Percentiles rank a stretch among this genome's conserved stretches.
phyloP scores from a whole-genome alignment of 2,797 vertebrate genomes.

The Chrysocyon brachyurus region DNA sequence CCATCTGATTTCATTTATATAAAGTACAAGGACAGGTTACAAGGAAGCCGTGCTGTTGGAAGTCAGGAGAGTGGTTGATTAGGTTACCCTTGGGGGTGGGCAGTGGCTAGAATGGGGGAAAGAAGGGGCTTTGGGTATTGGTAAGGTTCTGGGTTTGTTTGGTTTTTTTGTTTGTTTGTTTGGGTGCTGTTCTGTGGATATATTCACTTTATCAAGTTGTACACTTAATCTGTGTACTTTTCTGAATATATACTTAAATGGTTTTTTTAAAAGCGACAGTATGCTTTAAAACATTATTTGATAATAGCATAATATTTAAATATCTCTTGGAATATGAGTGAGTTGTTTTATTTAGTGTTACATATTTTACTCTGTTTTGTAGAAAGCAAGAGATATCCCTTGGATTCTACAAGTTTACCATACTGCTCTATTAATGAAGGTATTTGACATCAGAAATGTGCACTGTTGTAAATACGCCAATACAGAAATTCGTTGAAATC shows the following conservation, averaged over 20 bases:
- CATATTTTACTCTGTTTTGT: conserved; percentile 81
- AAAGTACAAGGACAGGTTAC: background rate
- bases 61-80: background rate
- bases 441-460: conserved; percentile 80
- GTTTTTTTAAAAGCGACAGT: background rate
- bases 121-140: background rate
- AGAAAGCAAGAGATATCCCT: conserved; percentile 92
- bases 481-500: background rate
- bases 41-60: background rate
- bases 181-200: background rate
- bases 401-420: conserved; percentile 94
- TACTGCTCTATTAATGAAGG: conserved; percentile 92
- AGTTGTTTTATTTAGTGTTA: background rate
- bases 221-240: background rate
- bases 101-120: background rate
- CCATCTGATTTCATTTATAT: background rate
- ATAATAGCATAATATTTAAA: background rate
- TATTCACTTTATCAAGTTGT: background rate
- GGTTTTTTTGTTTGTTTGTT: background rate
- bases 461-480: background rate
- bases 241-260: background rate
- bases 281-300: conserved; percentile 23
- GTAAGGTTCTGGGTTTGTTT: background rate
- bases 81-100: background rate
- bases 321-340: background rate